A percentile compares a stretch with the other conserved stretches of the same genome.
phyloP scores from a whole-genome alignment of 2,797 vertebrate species.

The Etheostoma nigrum region DNA sequence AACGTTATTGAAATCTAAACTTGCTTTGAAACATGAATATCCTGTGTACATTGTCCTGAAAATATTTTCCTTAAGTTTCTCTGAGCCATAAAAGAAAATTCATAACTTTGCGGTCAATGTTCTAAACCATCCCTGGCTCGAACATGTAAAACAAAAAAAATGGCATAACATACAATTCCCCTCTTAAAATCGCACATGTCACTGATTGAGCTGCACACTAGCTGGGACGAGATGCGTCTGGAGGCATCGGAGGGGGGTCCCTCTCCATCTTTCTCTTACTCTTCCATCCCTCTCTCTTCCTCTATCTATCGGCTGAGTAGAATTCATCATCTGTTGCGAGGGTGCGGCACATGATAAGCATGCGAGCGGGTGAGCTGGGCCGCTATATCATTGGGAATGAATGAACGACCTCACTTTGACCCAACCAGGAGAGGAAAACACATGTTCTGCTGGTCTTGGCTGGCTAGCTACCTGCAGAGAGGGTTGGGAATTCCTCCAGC shows the following conservation, averaged over 20 bases:
- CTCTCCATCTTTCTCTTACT: conserved; percentile 57
- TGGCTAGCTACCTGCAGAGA: conserved; percentile 91
- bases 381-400: conserved; percentile 86
- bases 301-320: conserved; percentile 65
- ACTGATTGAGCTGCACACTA: conserved; percentile 83
- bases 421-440: conserved; percentile 89
- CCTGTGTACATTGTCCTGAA: conserved; percentile 78
- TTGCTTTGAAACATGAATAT: conserved; percentile 84
- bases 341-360: conserved; percentile 83
- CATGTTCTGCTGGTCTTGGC: conserved; percentile 92
- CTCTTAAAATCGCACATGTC: conserved; percentile 78
- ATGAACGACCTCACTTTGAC: conserved; percentile 89
- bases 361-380: conserved; percentile 78
- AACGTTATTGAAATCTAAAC: conserved; percentile 75
- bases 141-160: conserved; percentile 57
- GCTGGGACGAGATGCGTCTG: conserved; percentile 72
- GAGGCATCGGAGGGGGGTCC: conserved; percentile 70
- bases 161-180: conserved; percentile 66
- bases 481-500: conserved; percentile 89
- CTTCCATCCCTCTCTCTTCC: conserved; percentile 47
- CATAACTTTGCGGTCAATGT: conserved; percentile 86
- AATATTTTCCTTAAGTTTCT: conserved; percentile 78
- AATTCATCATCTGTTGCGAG: conserved; percentile 85
- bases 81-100: conserved; percentile 81
- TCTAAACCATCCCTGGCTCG: conserved; percentile 72